A percentile compares a stretch with the other conserved stretches of the same genome.
These are phyloP conservation scores for Villa cingulata DNA, from an alignment of 2,888 invertebrate species.

Conservation along the genomic window DNA sequence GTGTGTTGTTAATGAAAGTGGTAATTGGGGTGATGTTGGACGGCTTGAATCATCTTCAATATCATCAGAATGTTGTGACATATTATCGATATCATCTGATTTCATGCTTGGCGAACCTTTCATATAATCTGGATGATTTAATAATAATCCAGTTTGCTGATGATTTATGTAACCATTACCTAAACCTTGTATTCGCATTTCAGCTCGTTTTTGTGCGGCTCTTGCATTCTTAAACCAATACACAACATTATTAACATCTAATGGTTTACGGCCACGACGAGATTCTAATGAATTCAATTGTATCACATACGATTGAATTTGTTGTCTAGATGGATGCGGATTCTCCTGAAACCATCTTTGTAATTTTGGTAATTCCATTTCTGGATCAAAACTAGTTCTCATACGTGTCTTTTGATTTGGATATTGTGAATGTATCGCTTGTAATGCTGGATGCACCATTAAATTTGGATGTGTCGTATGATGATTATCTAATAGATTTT, in stretches of 20 bases:
- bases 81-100: constrained; percentile 48
- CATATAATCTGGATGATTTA: constrained; percentile 48
- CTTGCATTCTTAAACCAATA: constrained; percentile 97
- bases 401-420: constrained; percentile 80
- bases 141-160: constrained; percentile 39
- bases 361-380: constrained; percentile 86
- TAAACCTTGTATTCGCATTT: constrained; percentile 46
- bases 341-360: constrained; percentile 96
- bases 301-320: constrained; percentile 90
- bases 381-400: constrained; percentile 94
- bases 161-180: constrained; percentile 34
- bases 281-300: constrained; percentile 88
- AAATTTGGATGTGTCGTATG: constrained; percentile 23
- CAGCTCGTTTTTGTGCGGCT: constrained; percentile 87
- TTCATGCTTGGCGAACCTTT: constrained; percentile 49
- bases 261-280: constrained; percentile 78
- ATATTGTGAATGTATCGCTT: constrained; percentile 47
- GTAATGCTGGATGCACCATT: constrained; percentile 56
- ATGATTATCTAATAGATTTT: constrained; percentile 19
- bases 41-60: constrained; percentile 54
- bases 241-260: constrained; percentile 91
- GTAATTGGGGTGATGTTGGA: constrained; percentile 51
- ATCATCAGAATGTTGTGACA: constrained; percentile 55
- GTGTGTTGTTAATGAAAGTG: constrained; percentile 53
- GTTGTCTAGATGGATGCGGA: constrained; percentile 92